phyloP scores from a whole-genome alignment of 2,888 invertebrate genomes.

The Caenorhabditis wallacei region DNA sequence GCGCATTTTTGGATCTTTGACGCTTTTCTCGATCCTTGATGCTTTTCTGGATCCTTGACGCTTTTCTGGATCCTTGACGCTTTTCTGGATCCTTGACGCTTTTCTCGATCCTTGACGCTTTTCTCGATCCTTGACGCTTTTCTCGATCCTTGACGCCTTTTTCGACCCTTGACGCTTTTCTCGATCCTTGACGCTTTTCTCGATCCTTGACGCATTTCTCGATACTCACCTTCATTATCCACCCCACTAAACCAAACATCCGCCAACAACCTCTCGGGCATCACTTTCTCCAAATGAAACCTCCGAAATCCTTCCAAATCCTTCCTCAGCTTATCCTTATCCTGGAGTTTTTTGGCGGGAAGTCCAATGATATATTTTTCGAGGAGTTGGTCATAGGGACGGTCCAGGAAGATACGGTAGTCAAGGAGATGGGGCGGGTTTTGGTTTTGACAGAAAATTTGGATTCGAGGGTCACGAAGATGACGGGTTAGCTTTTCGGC shows the following conservation, averaged over 20 bases:
- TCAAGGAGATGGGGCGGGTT: background rate
- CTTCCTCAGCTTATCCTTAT: conserved; percentile 23
- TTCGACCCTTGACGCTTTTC: conserved; percentile 11
- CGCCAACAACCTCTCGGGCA: conserved; percentile 4
- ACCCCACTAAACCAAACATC: conserved; percentile 34
- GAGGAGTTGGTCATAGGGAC: conserved; percentile 32
- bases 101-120: background rate
- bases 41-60: too few relatives aligned
- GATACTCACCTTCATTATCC: conserved; percentile 44
- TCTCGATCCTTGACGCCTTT: background rate
- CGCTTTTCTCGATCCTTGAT: background rate
- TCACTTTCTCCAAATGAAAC: conserved; percentile 32
- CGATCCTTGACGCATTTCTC: background rate
- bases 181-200: conserved; percentile 1
- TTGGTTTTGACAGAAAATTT: conserved; percentile 6
- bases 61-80: background rate
- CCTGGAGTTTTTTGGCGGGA: background rate
- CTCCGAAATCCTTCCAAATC: conserved; percentile 43
- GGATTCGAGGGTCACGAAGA: conserved; percentile 18
- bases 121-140: too few relatives aligned
- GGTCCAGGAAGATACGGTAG: conserved; percentile 47
- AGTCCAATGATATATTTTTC: conserved; percentile 35
- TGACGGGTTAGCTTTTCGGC: conserved; percentile 33
- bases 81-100: too few relatives aligned
- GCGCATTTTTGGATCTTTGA: background rate